Percentiles rank a stretch among this genome's conserved stretches.
phyloP scores from a whole-genome alignment of 2,113 vertebrate genomes.

The Rhadina sibilatrix region DNA sequence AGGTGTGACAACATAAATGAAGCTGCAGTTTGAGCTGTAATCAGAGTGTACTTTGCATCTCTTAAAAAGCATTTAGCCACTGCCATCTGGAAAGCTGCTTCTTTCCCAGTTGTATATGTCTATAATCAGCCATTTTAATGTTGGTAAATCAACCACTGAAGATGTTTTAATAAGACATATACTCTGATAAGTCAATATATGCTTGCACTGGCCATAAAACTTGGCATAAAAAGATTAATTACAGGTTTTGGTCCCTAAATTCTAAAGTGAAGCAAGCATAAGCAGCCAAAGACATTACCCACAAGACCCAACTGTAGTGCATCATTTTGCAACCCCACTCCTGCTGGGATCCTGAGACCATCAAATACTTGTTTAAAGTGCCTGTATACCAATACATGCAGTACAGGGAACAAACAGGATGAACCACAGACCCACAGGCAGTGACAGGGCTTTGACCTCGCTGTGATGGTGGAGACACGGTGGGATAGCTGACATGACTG shows the following conservation, averaged over 20 bases:
- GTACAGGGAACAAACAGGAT: neutral
- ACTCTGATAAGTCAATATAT: neutral
- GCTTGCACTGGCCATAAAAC: neutral
- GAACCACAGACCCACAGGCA: neutral
- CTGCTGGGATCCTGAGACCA: neutral
- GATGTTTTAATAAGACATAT: neutral
- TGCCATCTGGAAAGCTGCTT: neutral
- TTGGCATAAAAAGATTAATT: neutral
- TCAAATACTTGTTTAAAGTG: neutral
- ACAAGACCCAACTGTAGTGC: fast-evolving
- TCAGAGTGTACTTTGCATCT: neutral
- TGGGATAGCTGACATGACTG: neutral
- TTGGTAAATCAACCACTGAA: neutral
- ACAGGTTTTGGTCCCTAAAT: neutral
- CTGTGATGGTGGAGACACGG: neutral
- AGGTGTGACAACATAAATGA: neutral
- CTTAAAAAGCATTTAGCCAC: neutral
- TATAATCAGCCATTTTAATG: neutral
- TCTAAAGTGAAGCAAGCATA: neutral
- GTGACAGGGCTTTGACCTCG: neutral
- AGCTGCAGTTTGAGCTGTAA: neutral
- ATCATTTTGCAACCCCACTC: fast-evolving
- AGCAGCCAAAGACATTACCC: neutral
- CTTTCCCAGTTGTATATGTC: neutral
- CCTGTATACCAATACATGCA: neutral